Conservation (phyloP, 2,888 invertebrate genomes). For the Campoplex nolae region DNA sequence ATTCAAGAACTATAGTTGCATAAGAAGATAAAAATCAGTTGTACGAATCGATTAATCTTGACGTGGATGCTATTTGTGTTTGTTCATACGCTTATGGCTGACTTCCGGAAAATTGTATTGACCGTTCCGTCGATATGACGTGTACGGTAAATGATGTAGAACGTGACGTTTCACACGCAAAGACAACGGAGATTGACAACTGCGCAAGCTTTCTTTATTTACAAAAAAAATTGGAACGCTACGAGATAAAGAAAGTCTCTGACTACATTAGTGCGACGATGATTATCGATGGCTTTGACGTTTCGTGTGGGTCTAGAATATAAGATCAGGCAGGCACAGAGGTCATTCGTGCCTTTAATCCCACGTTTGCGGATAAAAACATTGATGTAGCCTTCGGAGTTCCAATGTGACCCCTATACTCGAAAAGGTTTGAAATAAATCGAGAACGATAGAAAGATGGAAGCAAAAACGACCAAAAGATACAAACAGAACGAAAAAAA, state of each 20-base stretch:
- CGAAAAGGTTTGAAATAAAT: constrained; percentile 26
- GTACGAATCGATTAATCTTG: not conserved
- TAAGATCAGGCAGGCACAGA: constrained; percentile 69
- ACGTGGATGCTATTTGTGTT: not conserved
- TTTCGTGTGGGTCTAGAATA: constrained; percentile 17
- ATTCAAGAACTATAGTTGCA: not conserved
- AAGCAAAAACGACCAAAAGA: constrained; percentile 3
- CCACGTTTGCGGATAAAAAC: constrained; percentile 72
- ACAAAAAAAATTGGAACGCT: constrained; percentile 36
- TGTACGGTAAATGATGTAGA: not conserved
- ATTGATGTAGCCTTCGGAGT: constrained; percentile 73
- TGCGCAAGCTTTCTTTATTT: not conserved
- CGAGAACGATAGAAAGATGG: constrained; percentile 16
- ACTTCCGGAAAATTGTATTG: not conserved
- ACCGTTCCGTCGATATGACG: not conserved
- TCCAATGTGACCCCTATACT: constrained; percentile 32
- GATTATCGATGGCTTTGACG: not conserved
- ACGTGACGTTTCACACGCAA: not conserved
- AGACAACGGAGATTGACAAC: not conserved
- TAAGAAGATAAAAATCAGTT: not conserved
- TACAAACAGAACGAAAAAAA: not conserved
- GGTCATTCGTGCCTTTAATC: constrained; percentile 78
- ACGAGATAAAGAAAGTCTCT: constrained; percentile 21
- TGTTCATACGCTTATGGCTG: not conserved
- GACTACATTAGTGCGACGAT: constrained; percentile 23